A percentile compares a stretch with the other conserved stretches of the same genome.
These are phyloP conservation scores for Nematostella vectensis DNA, from an alignment of 92 coral and sea anemone genomes.

Conservation along the genomic window DNA sequence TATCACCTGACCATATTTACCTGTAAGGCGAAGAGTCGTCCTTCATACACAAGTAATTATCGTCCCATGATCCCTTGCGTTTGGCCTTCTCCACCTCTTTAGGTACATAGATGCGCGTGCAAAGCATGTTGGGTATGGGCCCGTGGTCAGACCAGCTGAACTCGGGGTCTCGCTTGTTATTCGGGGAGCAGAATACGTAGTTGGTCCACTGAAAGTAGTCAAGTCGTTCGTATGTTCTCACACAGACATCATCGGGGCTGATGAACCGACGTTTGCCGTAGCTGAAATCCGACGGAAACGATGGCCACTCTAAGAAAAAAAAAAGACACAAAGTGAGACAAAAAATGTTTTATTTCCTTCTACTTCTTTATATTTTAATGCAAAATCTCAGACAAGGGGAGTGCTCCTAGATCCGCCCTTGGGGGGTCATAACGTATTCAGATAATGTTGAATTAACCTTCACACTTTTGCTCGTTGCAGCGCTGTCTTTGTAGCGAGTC, in stretches of 20 bases:
- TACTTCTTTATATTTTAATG: neutral
- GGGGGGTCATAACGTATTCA: too few relatives aligned
- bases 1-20: too few relatives aligned
- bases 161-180: constrained; percentile 31
- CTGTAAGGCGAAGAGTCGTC: constrained; percentile 56
- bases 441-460: too few relatives aligned
- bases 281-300: constrained; percentile 65
- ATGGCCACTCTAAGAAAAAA: constrained; percentile 38
- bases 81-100: constrained; percentile 19
- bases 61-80: constrained; percentile 42
- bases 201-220: constrained; percentile 57
- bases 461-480: constrained; percentile 36
- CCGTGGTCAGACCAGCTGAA: constrained; percentile 74
- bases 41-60: constrained; percentile 61
- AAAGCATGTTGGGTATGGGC: constrained; percentile 26
- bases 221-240: constrained; percentile 59
- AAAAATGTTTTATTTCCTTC: too few relatives aligned
- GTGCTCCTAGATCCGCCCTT: too few relatives aligned
- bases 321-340: neutral
- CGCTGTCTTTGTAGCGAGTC: constrained; percentile 13
- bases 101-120: constrained; percentile 49
- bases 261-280: constrained; percentile 19
- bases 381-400: too few relatives aligned
- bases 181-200: constrained; percentile 56
- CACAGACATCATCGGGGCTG: constrained; percentile 33